Percentiles rank a stretch among this genome's conserved stretches.
Evolutionary conservation across 2,888 invertebrate species (phyloP).

Genomic region (Baronia brevicornis): DNA sequence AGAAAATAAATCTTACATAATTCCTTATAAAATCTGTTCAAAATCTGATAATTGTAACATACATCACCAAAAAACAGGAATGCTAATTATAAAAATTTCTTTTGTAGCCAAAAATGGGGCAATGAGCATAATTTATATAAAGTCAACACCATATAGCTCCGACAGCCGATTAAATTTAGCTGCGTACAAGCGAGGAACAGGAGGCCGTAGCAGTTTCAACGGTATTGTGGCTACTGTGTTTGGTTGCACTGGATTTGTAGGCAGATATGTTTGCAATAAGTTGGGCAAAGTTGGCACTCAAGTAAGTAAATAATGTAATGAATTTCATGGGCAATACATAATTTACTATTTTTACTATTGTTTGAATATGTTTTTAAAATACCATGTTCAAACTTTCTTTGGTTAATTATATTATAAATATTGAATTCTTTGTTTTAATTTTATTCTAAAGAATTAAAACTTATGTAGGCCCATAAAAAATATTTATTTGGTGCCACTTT

Average conservation of each 20-base stretch:
- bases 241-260: conserved; percentile 93
- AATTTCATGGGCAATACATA: too few relatives aligned
- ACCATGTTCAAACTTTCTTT: too few relatives aligned
- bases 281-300: conserved; percentile 92
- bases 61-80: neutral
- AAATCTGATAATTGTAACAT: neutral
- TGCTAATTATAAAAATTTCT: conserved; percentile 2
- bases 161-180: conserved; percentile 77
- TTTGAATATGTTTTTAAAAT: too few relatives aligned
- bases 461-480: too few relatives aligned
- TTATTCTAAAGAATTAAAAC: too few relatives aligned
- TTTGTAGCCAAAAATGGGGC: conserved; percentile 50
- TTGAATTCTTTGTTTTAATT: too few relatives aligned
- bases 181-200: conserved; percentile 86
- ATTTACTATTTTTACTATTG: too few relatives aligned
- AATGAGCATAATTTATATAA: conserved; percentile 61
- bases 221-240: conserved; percentile 99
- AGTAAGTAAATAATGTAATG: conserved; percentile 50
- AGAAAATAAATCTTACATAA: conserved; percentile 53
- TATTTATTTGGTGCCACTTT: too few relatives aligned
- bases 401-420: neutral
- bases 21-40: conserved; percentile 18
- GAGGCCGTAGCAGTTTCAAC: conserved; percentile 96
- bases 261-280: conserved; percentile 90
- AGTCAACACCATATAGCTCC: conserved; percentile 70